These are phyloP conservation scores for Charadrius vociferus DNA, from an alignment of 2,113 vertebrate genomes.

Conservation along the genomic window DNA sequence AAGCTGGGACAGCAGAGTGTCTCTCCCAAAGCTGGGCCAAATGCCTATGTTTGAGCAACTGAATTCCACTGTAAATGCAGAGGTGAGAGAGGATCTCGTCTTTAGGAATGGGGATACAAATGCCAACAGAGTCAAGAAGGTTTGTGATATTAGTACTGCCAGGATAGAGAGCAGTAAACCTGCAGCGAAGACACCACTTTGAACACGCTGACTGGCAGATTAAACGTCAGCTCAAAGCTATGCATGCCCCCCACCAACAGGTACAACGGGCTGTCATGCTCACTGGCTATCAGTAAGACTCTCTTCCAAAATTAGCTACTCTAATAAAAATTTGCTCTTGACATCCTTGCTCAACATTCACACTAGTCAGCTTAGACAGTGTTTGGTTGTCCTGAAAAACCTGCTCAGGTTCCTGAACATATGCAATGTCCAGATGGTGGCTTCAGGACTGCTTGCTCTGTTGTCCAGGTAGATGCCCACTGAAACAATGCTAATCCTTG, in stretches of 20 bases:
- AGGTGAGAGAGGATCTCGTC: neutral
- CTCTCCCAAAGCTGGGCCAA: neutral
- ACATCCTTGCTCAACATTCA: neutral
- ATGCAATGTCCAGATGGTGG: neutral
- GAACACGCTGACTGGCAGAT: neutral
- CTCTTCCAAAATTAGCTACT: neutral
- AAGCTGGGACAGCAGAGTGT: neutral
- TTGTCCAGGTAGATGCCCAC: neutral
- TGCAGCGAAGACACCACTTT: neutral
- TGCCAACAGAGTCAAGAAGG: neutral
- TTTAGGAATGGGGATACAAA: neutral
- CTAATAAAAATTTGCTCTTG: neutral
- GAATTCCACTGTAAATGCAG: neutral
- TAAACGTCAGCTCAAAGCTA: neutral
- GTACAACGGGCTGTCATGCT: neutral
- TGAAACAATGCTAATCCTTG: neutral
- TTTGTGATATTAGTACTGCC: neutral
- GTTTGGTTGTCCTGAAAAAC: neutral
- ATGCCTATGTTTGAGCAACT: neutral
- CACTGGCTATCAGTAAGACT: neutral
- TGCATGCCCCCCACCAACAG: neutral
- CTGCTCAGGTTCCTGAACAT: neutral
- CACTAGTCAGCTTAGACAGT: neutral
- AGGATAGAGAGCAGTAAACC: neutral
- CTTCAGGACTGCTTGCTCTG: neutral